Evolutionary conservation across 2,888 invertebrate genomes (phyloP), one percentile per base, ranked within the genome.

Genomic region (Elaeidobius kamerunicus): DNA sequence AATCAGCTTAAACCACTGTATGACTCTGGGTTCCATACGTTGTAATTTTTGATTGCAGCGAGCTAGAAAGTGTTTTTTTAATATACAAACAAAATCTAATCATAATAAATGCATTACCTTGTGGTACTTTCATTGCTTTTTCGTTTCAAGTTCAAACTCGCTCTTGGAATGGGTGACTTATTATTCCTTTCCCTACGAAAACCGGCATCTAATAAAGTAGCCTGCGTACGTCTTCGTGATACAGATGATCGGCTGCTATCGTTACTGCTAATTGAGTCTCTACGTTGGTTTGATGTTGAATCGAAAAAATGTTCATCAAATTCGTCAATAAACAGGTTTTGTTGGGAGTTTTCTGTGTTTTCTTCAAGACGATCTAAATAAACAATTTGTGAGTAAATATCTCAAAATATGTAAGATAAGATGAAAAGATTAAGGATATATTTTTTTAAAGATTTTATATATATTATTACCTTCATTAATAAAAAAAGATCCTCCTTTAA

Each of bases 151-250:
- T 17, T 30, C 3, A 30, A 20, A 15, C 16, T 18, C 9, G 7
- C 4, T 18, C 41, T 15, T 3, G 12, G 11, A 14, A 32, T 15
- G 3, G 53, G 55, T 1, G 53, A 35, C 17, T 32, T 48, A 19
- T 47, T 49, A n/a, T 20, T 51, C 15, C 52, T 50, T 7, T 50
- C 44, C 49, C 48, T 53, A 62, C 79, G 79, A 61, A 84, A 84
- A 0, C 86, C 86, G 34, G 80, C 77, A 65, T 81, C 81, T 1
- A 85, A 66, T 49, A 88, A 72, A 0, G 85, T 84, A 7, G 75
- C 74, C 65, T 88, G 88, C 11, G 69, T 70, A 65, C 76, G 79
- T 73, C 75, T 78, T 41, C 55, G 59, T 11, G 27, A 41, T 9
- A 32, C 1, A 5, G 49, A 34, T 12, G 48, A 41, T 2, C 20